These are phyloP conservation scores for Mormyrus proboscirostris DNA, from an alignment of 2,797 vertebrate genomes.

Conservation along the genomic window DNA sequence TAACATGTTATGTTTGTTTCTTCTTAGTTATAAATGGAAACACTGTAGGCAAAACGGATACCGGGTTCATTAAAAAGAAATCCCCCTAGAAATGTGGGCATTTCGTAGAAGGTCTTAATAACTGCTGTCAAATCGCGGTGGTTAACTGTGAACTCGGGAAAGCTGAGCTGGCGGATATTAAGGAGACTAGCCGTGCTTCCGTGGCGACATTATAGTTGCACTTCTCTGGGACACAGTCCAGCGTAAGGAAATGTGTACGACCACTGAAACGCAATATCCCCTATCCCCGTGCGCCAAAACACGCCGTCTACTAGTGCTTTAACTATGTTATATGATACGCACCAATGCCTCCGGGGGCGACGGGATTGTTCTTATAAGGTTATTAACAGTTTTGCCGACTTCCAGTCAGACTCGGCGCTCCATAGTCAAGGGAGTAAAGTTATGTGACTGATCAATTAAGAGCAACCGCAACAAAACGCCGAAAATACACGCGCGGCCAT, in stretches of 20 bases:
- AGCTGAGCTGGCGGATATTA: neutral
- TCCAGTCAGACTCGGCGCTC: neutral
- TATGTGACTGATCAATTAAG: neutral
- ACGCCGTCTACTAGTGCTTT: neutral
- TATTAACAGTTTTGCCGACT: neutral
- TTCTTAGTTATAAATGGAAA: neutral
- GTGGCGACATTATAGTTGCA: neutral
- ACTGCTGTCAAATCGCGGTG: neutral
- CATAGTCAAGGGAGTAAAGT: neutral
- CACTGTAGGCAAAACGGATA: neutral
- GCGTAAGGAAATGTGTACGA: neutral
- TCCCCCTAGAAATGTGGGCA: neutral
- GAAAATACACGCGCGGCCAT: neutral
- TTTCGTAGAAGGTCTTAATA: neutral
- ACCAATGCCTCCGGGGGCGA: neutral
- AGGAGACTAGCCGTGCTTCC: neutral
- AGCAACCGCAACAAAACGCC: neutral
- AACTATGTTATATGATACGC: neutral
- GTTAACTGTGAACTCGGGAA: neutral
- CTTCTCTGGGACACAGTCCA: neutral
- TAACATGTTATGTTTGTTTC: neutral
- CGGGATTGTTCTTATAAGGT: neutral
- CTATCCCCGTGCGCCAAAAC: neutral
- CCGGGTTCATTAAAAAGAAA: neutral
- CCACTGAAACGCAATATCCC: neutral